Conservation (phyloP, 2,113 vertebrate species). For the Agapornis roseicollis region DNA sequence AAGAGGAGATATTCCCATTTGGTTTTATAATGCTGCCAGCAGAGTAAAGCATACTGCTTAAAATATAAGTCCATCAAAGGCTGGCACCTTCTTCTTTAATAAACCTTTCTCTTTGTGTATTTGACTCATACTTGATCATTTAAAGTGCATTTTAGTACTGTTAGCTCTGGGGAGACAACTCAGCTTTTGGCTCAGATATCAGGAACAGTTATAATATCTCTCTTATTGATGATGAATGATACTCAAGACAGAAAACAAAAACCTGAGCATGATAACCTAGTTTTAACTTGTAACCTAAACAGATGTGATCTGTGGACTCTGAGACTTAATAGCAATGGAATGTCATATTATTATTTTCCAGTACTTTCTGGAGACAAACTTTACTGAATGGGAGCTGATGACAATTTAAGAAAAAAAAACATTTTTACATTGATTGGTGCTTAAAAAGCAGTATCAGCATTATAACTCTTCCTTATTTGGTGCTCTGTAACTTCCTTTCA, state of each 20-base stretch:
- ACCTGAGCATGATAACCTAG: slow-evolving; percentile 2
- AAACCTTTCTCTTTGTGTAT: slow-evolving; percentile 34
- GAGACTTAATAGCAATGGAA: slow-evolving; percentile 35
- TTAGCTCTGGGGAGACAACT: slow-evolving; percentile 30
- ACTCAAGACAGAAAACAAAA: slow-evolving; percentile 51
- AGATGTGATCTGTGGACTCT: slow-evolving; percentile 13
- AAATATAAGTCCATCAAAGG: slow-evolving; percentile 26
- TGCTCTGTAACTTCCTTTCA: not conserved
- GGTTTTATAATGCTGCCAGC: not conserved
- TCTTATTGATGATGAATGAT: slow-evolving; percentile 54
- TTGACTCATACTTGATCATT: slow-evolving; percentile 46
- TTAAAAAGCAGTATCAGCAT: not conserved
- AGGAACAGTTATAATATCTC: slow-evolving; percentile 35
- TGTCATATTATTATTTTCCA: slow-evolving; percentile 25
- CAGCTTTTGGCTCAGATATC: slow-evolving; percentile 33
- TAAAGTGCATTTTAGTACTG: slow-evolving; percentile 2
- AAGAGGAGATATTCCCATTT: not conserved
- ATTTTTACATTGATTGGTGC: not conserved
- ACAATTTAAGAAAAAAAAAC: not conserved
- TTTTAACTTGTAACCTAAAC: slow-evolving; percentile 57
- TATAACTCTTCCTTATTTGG: not conserved
- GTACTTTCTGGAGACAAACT: not conserved
- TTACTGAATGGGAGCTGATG: not conserved
- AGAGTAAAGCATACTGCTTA: not conserved
- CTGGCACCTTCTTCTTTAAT: slow-evolving; percentile 23